Conservation (phyloP, 2,888 invertebrate species). For the Bibio marci region DNA sequence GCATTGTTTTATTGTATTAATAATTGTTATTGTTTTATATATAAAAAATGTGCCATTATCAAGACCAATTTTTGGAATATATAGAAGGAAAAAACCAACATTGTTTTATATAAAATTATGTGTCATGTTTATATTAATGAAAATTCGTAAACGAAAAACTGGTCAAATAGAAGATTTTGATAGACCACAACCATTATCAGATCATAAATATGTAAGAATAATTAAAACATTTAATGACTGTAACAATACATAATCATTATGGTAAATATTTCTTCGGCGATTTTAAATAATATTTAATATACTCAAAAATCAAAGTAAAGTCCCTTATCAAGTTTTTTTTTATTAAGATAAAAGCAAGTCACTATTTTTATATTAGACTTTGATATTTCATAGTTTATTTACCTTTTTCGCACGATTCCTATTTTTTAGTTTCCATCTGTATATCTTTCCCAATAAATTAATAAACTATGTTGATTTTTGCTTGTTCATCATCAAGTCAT, state of each 20-base stretch:
- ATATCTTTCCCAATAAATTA: no score
- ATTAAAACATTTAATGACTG: no score
- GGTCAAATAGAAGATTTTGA: slow-evolving; percentile 33
- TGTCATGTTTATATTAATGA: slow-evolving; percentile 30
- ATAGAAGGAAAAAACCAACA: slow-evolving; percentile 33
- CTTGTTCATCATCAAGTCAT: not conserved
- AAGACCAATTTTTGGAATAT: slow-evolving; percentile 33
- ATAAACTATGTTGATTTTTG: not conserved
- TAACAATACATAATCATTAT: no score
- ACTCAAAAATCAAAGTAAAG: no score
- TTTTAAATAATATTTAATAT: no score
- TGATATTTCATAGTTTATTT: no score
- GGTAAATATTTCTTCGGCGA: slow-evolving; percentile 2
- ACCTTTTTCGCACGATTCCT: no score
- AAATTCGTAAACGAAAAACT: slow-evolving; percentile 1
- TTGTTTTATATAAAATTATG: slow-evolving; percentile 34
- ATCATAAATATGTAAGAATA: slow-evolving; percentile 30
- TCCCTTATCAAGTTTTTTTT: no score
- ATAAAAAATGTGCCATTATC: not conserved
- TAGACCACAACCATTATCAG: slow-evolving; percentile 34
- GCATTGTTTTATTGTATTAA: not conserved
- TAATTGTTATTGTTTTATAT: not conserved
- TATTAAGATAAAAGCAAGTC: no score
- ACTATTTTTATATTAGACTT: no score
- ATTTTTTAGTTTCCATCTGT: no score